Percentiles rank a stretch among this genome's conserved stretches.
phyloP scores from a whole-genome alignment of 2,888 invertebrate genomes.

The Morpho deidamia region DNA sequence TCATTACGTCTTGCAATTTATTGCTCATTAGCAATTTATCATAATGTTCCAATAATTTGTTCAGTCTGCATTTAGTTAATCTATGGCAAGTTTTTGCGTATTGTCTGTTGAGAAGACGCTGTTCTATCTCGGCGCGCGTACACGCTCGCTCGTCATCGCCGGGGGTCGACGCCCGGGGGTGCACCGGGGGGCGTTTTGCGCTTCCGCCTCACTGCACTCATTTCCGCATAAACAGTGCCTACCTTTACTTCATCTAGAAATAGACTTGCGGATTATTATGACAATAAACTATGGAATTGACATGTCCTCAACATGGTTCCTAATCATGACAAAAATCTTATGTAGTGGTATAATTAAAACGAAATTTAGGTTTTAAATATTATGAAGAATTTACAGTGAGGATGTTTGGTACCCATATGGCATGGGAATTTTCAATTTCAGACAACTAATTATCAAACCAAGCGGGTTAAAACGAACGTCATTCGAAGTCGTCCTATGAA shows the following conservation, averaged over 20 bases:
- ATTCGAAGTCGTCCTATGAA: constrained; percentile 68
- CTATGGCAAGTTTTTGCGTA: constrained; percentile 15
- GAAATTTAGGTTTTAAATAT: too few species aligned
- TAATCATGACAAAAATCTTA: not conserved
- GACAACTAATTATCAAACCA: constrained; percentile 52
- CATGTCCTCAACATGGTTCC: constrained; percentile 1
- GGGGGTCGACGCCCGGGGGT: constrained; percentile 64
- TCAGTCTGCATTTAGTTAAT: constrained; percentile 14
- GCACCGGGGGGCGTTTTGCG: constrained; percentile 61
- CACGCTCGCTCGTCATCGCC: constrained; percentile 37
- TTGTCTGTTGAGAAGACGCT: constrained; percentile 30
- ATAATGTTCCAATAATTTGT: constrained; percentile 2
- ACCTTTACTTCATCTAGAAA: constrained; percentile 51
- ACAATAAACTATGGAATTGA: constrained; percentile 20
- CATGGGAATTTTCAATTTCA: not conserved
- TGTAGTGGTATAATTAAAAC: too few species aligned
- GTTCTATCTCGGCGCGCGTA: constrained; percentile 32
- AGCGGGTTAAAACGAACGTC: constrained; percentile 57
- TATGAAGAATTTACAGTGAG: too few species aligned
- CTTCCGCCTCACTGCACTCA: constrained; percentile 73
- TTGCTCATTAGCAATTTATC: too few species aligned
- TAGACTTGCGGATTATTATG: constrained; percentile 36
- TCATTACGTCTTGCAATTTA: too few species aligned
- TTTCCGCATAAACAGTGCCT: constrained; percentile 71
- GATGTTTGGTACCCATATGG: not conserved